Percentiles rank a stretch among this genome's conserved stretches.
phyloP scores from a whole-genome alignment of 2,113 vertebrate species.

The Sarotherodon lohbergeri region DNA sequence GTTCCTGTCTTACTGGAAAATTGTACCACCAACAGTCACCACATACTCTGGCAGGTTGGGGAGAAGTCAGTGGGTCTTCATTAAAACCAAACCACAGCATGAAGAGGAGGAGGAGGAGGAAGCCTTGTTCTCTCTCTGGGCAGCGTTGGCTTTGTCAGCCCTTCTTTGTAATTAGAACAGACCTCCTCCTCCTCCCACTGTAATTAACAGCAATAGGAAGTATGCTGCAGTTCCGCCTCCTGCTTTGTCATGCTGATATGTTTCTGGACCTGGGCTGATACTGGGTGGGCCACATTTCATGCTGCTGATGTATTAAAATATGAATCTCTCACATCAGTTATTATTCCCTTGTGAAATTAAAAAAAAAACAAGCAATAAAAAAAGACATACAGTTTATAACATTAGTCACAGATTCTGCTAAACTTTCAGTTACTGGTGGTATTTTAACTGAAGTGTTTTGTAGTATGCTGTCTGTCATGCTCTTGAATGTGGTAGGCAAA shows the following conservation, averaged over 20 bases:
- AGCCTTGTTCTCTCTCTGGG: constrained; percentile 23
- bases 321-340: neutral
- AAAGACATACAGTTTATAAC: neutral
- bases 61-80: constrained; percentile 46
- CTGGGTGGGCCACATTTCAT: constrained; percentile 29
- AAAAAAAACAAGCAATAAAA: neutral
- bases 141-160: constrained; percentile 47
- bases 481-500: fast-evolving
- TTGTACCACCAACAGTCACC: constrained; percentile 26
- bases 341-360: neutral
- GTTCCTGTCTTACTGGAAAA: constrained; percentile 54
- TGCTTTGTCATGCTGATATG: constrained; percentile 47
- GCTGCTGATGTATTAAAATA: neutral
- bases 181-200: constrained; percentile 41
- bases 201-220: constrained; percentile 61
- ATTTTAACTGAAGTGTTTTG: neutral
- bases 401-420: neutral
- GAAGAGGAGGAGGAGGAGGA: neutral
- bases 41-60: constrained; percentile 9
- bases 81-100: constrained; percentile 49
- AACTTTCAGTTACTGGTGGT: neutral
- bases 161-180: constrained; percentile 63
- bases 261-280: neutral
- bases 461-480: neutral
- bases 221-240: constrained; percentile 45